Base-by-base conservation (phyloP, 2,113 vertebrate species). In the Amia ocellicauda region DNA sequence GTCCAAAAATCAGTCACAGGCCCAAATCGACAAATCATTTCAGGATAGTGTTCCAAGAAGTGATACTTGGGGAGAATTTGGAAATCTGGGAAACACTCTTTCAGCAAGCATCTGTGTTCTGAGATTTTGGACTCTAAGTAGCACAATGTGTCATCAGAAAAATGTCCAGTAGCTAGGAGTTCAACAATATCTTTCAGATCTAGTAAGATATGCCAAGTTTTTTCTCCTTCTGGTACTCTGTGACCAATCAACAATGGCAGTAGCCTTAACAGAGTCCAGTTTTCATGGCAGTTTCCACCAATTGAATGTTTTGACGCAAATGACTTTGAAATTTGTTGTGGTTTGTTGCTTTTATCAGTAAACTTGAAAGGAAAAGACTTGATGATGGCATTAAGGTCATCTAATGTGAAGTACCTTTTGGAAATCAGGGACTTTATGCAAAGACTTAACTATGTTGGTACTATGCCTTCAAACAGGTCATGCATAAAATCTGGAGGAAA, bases 401-500 rank as follows among this genome's bases (percentile, higher is more conserved):
- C 40, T n/a, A 36, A 40, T 26, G 41, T 42, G 45, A 27, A 47
- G 24, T 54, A 54, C 14, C 14, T 7, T 20, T 22, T 2, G 13
- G 7, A 2, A 1, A 54, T 54, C 52, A 54, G 52, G 45, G 40
- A 22, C 23, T 14, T n/a, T 41, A 45, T 60, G 36, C 40, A 61
- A 28, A 61, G 59, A 19, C 22, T 26, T n/a, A 62, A 51, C 22
- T 62, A 41, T 49, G 19, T 22, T 17, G 60, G 45, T 4, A 62
- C 26, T 2, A 62, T 26, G 22, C 60, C 60, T 47, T 62, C 60
- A 10, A 62, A n/a, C 13, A 62, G 20, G 20, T 62, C 24, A 51
- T 62, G 60, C 9, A 52, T 23, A 9, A 62, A 27, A 17, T 52
- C 60, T 50, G 43, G 60, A 4, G 47, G 60, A 36, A 50, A 62